Base-by-base conservation (phyloP, 1,140 invertebrate genomes). In the Sminthurinus signatus region DNA sequence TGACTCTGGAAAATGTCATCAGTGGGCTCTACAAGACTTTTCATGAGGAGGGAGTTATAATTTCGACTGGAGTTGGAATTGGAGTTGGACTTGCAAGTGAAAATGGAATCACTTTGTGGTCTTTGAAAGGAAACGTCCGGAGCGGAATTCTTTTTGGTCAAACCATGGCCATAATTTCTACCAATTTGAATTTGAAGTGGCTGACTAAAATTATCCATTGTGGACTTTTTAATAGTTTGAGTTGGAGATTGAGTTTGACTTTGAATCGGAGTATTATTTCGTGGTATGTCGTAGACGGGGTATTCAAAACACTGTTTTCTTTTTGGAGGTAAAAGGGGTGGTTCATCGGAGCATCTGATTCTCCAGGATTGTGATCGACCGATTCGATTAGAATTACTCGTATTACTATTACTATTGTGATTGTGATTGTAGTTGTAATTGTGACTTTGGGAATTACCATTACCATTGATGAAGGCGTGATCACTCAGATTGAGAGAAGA, bases 121-220 rank as follows among this genome's bases (percentile, higher is more conserved):
- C 28, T n/a, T 36, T 55, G 23, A 10, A 56, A 56, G 54, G 21
- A 23, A 36, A 70, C 62, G 31, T 71, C 69, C 32, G 69, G 69
- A 14, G 65, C 63, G 0, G 69, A 71, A 64, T 68, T 65, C 43
- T 71, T 71, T 50, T 71, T 71, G 3, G 62, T 51, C 23, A 67
- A n/a, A n/a, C n/a, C n/a, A n/a, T n/a, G n/a, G n/a, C n/a, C n/a
- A n/a, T n/a, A n/a, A 28, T 15, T 48, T 21, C 29, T 42, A 28
- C 1, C 54, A 27, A 57, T 31, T 56, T 36, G 29, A 32, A n/a
- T 21, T 42, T 39, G 29, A 8, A 19, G 31, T 4, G 19, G 32
- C 19, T 15, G 23, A 31, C 2, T 14, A 39, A n/a, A n/a, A n/a
- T n/a, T n/a, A n/a, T n/a, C n/a, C n/a, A n/a, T n/a, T n/a, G n/a